A percentile compares a stretch with the other conserved stretches of the same genome.
These are phyloP conservation scores for Trichopria drosophilae DNA, from an alignment of 2,888 invertebrate genomes.

Conservation along the genomic window DNA sequence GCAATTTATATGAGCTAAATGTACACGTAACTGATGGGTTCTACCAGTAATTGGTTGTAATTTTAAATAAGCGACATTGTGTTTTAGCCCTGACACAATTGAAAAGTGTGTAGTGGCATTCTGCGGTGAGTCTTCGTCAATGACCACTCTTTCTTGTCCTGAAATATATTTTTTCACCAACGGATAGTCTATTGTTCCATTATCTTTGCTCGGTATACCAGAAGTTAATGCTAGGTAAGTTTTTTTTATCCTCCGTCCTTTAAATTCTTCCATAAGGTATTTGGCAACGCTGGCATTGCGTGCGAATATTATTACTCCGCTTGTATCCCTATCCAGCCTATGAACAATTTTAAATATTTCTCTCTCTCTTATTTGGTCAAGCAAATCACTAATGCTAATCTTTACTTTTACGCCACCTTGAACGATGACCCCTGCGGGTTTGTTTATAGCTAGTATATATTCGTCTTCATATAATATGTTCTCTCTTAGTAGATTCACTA, in stretches of 20 bases:
- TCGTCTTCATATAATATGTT: constrained; percentile 21
- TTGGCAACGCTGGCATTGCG: constrained; percentile 15
- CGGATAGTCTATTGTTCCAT: constrained; percentile 19
- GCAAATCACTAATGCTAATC: constrained; percentile 19
- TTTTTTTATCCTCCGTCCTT: constrained; percentile 18
- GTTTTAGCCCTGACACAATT: constrained; percentile 15
- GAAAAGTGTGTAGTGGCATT: constrained; percentile 20
- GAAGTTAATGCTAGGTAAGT: constrained; percentile 18
- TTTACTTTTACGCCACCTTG: constrained; percentile 19
- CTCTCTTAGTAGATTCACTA: constrained; percentile 20
- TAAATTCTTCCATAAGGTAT: constrained; percentile 18
- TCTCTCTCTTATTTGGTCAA: constrained; percentile 18
- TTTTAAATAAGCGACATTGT: constrained; percentile 20
- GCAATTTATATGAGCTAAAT: constrained; percentile 21
- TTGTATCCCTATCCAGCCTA: constrained; percentile 18
- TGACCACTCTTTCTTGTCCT: constrained; percentile 19
- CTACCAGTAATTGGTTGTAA: constrained; percentile 21
- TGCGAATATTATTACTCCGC: constrained; percentile 19
- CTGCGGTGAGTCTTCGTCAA: constrained; percentile 16
- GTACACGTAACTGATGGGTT: constrained; percentile 20
- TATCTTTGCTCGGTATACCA: constrained; percentile 19
- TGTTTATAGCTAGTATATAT: constrained; percentile 19
- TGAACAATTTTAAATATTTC: constrained; percentile 19
- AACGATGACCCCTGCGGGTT: constrained; percentile 20
- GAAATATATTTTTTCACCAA: constrained; percentile 21